Conservation (phyloP, 2,888 invertebrate genomes). For the Sinentomon sp. region DNA sequence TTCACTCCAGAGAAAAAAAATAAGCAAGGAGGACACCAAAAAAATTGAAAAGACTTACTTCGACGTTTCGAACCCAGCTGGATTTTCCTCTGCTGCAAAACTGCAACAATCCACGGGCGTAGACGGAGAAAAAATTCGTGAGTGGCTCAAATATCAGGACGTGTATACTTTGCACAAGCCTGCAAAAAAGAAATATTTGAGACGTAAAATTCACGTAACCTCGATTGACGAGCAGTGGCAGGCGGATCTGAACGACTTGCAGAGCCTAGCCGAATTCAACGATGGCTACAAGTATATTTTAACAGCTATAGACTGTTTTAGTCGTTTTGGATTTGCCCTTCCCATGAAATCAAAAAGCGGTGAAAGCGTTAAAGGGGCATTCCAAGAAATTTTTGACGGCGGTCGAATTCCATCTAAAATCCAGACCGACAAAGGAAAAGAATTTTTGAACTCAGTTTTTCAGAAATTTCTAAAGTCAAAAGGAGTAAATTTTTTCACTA, state of each 20-base stretch:
- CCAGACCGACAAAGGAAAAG: slow-evolving; percentile 4
- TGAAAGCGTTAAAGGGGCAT: neutral
- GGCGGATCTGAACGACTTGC: slow-evolving; percentile 14
- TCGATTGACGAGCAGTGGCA: slow-evolving; percentile 15
- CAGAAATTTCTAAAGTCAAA: no score
- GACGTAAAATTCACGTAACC: slow-evolving; percentile 12
- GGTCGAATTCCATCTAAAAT: neutral
- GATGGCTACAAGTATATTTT: slow-evolving; percentile 14
- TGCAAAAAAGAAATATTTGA: slow-evolving; percentile 4
- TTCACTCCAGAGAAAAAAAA: no score
- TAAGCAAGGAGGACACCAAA: no score
- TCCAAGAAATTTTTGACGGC: neutral
- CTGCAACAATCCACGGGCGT: no score
- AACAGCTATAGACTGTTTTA: slow-evolving; percentile 15
- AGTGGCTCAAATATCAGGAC: slow-evolving; percentile 3
- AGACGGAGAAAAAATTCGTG: no score
- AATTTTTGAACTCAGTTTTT: slow-evolving; percentile 1
- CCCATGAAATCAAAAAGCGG: slow-evolving; percentile 14
- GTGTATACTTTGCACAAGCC: slow-evolving; percentile 11
- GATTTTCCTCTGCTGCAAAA: no score
- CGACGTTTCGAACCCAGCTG: no score
- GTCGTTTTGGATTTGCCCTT: slow-evolving; percentile 13
- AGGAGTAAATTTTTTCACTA: no score
- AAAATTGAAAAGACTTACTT: no score
- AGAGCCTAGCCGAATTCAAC: slow-evolving; percentile 10